Evolutionary conservation across 2,113 vertebrate genomes (phyloP).

Genomic region (Cynopterus brachyotis): DNA sequence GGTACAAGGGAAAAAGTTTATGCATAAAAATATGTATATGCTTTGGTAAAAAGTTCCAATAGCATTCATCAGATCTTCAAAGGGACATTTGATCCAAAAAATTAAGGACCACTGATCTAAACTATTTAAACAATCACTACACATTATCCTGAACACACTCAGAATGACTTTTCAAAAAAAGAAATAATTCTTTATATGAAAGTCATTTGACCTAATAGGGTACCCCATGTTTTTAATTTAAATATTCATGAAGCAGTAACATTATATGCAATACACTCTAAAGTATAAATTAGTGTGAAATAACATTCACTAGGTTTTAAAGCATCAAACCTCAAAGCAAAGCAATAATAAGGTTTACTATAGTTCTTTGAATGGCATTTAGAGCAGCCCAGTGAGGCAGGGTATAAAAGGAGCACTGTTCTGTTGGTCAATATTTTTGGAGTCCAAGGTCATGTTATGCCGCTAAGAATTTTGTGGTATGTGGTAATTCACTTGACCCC

Average conservation of each 20-base stretch:
- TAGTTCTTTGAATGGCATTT: neutral
- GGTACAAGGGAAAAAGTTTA: neutral
- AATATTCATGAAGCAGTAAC: conserved; percentile 3
- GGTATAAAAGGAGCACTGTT: neutral
- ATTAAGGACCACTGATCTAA: neutral
- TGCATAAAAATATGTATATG: neutral
- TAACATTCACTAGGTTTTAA: conserved; percentile 4
- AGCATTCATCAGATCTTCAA: conserved; percentile 11
- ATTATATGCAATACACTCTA: neutral
- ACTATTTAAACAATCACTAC: neutral
- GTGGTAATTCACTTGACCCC: conserved; percentile 5
- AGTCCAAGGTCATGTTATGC: neutral
- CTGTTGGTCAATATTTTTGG: neutral
- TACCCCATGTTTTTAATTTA: conserved; percentile 17
- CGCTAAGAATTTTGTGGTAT: neutral
- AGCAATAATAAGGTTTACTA: conserved; percentile 16
- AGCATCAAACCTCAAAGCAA: conserved; percentile 17
- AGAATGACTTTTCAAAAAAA: neutral
- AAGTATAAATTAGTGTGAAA: conserved; percentile 1
- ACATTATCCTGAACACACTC: neutral
- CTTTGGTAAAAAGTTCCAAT: neutral
- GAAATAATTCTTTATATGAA: conserved; percentile 11
- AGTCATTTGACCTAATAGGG: neutral
- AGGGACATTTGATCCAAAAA: neutral
- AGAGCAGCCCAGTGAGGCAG: neutral